phyloP scores from a whole-genome alignment of 2,113 vertebrate genomes.

The Chinchilla lanigera region DNA sequence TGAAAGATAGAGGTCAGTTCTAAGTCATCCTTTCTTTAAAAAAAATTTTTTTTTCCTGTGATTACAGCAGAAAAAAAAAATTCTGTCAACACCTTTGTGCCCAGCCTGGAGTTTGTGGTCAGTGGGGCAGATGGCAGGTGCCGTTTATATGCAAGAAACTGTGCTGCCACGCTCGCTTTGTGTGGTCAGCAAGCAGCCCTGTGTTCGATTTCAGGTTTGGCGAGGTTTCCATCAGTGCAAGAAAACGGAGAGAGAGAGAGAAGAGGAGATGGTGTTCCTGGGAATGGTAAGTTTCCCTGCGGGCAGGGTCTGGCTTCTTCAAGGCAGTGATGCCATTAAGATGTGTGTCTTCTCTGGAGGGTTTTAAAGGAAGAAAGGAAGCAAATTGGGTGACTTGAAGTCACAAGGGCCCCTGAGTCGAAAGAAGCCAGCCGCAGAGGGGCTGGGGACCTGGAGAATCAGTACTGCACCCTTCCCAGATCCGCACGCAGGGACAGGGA shows the following conservation, averaged over 20 bases:
- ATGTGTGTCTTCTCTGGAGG: neutral
- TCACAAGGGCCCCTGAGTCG: neutral
- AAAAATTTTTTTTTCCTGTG: neutral
- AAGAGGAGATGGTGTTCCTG: conserved; percentile 92
- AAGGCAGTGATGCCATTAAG: rapidly evolving
- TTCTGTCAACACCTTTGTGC: rapidly evolving
- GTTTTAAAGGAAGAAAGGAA: neutral
- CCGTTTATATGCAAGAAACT: rapidly evolving
- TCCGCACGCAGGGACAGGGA: rapidly evolving
- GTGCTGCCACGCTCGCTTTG: rapidly evolving
- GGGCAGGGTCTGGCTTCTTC: rapidly evolving
- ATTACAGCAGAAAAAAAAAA: conserved; percentile 30
- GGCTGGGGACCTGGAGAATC: rapidly evolving
- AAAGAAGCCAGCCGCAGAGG: neutral
- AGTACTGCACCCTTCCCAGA: rapidly evolving
- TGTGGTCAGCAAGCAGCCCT: rapidly evolving
- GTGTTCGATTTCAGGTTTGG: conserved; percentile 87
- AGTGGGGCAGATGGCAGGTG: rapidly evolving
- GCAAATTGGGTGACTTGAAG: neutral
- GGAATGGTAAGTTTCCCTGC: conserved; percentile 89
- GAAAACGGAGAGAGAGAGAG: conserved; percentile 84
- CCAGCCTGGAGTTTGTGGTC: rapidly evolving
- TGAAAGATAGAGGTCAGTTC: neutral
- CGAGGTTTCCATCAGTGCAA: conserved; percentile 86
- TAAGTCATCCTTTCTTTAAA: neutral